Conservation (phyloP, 2,797 vertebrate species). For the Bradypodion ventrale region DNA sequence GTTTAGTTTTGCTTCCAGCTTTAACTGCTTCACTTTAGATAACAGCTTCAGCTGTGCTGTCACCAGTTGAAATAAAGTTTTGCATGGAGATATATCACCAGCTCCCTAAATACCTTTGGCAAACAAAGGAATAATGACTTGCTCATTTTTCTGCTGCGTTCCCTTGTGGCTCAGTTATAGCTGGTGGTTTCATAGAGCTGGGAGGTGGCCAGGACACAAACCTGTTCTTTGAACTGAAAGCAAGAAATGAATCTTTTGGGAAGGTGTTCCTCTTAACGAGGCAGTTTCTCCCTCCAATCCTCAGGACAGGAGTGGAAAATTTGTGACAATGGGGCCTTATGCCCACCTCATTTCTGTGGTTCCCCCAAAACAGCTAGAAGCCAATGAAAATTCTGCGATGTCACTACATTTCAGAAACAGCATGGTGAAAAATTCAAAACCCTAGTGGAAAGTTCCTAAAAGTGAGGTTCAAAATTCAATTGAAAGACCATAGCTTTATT, state of each 20-base stretch:
- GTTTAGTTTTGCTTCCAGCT: conserved; percentile 29
- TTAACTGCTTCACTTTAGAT: conserved; percentile 35
- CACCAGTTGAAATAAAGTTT: conserved; percentile 37
- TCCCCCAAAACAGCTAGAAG: not conserved
- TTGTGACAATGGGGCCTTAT: too few relatives aligned
- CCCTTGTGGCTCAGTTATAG: not conserved
- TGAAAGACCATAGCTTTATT: too few relatives aligned
- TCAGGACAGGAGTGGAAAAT: not conserved
- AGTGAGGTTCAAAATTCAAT: too few relatives aligned
- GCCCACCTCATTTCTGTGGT: not conserved
- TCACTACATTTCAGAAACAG: too few relatives aligned
- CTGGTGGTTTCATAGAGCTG: not conserved
- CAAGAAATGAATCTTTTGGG: not conserved
- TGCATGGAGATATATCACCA: conserved; percentile 33
- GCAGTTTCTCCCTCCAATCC: not conserved
- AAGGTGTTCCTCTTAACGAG: not conserved
- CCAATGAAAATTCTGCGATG: not conserved
- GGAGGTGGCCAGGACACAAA: not conserved
- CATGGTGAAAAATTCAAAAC: too few relatives aligned
- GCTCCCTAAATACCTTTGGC: conserved; percentile 32
- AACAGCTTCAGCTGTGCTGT: conserved; percentile 28
- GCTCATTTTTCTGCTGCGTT: conserved; percentile 12
- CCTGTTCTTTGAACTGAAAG: not conserved
- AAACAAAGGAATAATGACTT: conserved; percentile 37
- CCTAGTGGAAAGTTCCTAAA: too few relatives aligned